Evolutionary conservation across 2,888 invertebrate species (phyloP).

Genomic region (Melanostoma mellinum): DNA sequence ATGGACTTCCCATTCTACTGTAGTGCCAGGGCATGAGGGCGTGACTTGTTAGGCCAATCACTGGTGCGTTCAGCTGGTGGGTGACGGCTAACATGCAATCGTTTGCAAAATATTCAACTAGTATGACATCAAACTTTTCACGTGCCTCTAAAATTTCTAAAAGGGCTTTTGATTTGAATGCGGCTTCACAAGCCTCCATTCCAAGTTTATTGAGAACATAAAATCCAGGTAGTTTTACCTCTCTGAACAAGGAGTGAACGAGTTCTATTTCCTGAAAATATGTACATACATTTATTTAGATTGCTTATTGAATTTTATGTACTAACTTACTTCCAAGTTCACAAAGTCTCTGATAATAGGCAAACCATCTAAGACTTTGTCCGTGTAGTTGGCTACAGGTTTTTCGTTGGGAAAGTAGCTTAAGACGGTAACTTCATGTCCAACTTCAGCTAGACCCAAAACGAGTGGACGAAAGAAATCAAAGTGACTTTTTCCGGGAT

Average conservation of each 20-base stretch:
- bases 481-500: constrained; percentile 81
- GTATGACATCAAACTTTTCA: constrained; percentile 85
- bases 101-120: constrained; percentile 87
- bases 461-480: constrained; percentile 81
- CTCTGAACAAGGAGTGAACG: constrained; percentile 48
- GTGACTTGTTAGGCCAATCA: constrained; percentile 84
- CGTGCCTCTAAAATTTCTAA: constrained; percentile 75
- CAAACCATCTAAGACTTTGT: constrained; percentile 76
- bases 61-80: constrained; percentile 85
- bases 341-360: constrained; percentile 75
- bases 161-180: constrained; percentile 77
- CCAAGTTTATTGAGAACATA: constrained; percentile 77
- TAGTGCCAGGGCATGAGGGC: constrained; percentile 85
- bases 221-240: constrained; percentile 75
- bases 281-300: background rate
- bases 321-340: constrained; percentile 75
- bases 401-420: constrained; percentile 80
- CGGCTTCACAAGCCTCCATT: constrained; percentile 75
- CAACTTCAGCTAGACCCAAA: constrained; percentile 79
- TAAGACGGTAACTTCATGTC: constrained; percentile 82
- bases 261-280: constrained; percentile 49
- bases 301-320: background rate
- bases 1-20: constrained; percentile 83
- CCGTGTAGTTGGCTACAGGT: constrained; percentile 77
- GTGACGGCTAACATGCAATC: constrained; percentile 87